Evolutionary conservation across 2,113 vertebrate species (phyloP).

Genomic region (Gasterosteus aculeatus): DNA sequence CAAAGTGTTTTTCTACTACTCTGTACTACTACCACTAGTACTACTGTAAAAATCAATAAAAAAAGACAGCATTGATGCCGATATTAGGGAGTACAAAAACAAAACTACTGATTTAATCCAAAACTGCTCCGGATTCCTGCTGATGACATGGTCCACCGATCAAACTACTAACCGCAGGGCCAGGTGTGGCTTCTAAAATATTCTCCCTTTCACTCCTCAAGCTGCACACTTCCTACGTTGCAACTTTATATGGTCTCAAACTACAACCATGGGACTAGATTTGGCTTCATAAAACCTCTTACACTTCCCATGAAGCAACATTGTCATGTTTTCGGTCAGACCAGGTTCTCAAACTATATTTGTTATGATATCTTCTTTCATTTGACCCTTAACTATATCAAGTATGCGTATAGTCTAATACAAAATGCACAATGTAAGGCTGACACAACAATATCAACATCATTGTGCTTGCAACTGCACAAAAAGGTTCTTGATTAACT

Average conservation of each 20-base stretch:
- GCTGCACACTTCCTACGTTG: background rate
- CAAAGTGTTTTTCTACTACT: background rate
- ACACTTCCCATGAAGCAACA: background rate
- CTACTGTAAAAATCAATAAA: background rate
- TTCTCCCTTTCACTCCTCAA: background rate
- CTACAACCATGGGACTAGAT: background rate
- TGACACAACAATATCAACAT: background rate
- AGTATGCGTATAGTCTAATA: background rate
- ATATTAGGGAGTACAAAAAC: background rate
- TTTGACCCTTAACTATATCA: background rate
- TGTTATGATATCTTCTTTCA: background rate
- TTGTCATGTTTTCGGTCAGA: background rate
- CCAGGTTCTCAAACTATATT: background rate
- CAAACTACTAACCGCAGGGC: background rate
- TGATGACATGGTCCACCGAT: background rate
- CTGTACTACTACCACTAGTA: background rate
- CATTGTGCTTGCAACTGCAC: background rate
- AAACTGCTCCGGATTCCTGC: background rate
- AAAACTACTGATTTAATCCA: slow-evolving; percentile 4
- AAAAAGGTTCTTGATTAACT: background rate
- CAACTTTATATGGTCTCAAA: background rate
- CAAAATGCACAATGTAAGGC: background rate
- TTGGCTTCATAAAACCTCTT: background rate
- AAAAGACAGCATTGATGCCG: background rate
- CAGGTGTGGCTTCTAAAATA: background rate